phyloP scores from a whole-genome alignment of 2,113 vertebrate genomes.

The Lepus americanus region DNA sequence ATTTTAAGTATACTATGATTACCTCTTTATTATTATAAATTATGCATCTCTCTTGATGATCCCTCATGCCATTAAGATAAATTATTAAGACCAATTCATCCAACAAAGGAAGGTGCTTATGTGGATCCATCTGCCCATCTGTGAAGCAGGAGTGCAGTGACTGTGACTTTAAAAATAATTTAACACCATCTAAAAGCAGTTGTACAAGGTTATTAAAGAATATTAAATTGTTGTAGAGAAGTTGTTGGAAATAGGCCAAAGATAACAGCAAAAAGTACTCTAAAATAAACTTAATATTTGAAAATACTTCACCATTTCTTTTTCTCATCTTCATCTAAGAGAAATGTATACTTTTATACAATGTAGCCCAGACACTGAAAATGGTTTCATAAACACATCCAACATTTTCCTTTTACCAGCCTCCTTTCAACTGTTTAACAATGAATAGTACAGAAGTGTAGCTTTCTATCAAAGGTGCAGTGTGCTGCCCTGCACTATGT shows the following conservation, averaged over 20 bases:
- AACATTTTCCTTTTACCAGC: constrained; percentile 8
- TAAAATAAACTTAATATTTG: neutral
- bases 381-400: neutral
- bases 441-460: constrained; percentile 37
- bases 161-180: neutral
- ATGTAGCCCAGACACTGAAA: constrained; percentile 35
- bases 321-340: neutral
- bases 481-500: neutral
- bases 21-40: neutral
- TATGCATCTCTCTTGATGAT: neutral
- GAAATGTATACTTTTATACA: neutral
- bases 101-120: neutral
- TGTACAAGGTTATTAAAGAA: constrained; percentile 40
- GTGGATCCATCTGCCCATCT: neutral
- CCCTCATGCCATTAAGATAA: neutral
- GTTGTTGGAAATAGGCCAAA: constrained; percentile 30
- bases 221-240: constrained; percentile 49
- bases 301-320: neutral
- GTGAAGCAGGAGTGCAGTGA: neutral
- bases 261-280: neutral
- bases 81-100: neutral
- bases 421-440: constrained; percentile 25
- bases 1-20: neutral
- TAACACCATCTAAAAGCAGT: neutral
- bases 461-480: constrained; percentile 54